These are phyloP conservation scores for Cardiocondyla obscurior DNA, from an alignment of 1,140 invertebrate genomes.

Conservation along the genomic window DNA sequence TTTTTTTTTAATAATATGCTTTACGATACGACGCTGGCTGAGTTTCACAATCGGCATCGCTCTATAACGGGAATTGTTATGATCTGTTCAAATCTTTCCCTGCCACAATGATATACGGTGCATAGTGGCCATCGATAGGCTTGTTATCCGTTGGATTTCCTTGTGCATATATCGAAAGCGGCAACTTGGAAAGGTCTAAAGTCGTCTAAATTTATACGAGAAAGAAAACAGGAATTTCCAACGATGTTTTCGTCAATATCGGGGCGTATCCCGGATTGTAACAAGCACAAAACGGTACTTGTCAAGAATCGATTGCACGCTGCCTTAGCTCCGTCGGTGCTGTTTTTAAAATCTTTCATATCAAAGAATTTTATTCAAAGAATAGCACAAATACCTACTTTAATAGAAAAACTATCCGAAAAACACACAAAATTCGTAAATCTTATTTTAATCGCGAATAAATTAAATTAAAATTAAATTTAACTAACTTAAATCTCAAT, in stretches of 20 bases:
- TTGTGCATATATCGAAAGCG: conserved; percentile 18
- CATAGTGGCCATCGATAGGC: conserved; percentile 1
- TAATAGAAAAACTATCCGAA: neutral
- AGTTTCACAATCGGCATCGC: conserved; percentile 56
- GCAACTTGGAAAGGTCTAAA: neutral
- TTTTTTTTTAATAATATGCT: conserved; percentile 35
- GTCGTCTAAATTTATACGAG: conserved; percentile 34
- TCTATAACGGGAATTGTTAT: conserved; percentile 58
- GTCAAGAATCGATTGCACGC: conserved; percentile 5
- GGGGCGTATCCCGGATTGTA: conserved; percentile 8
- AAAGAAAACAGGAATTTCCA: conserved; percentile 8
- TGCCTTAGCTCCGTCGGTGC: neutral
- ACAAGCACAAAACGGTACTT: conserved; percentile 34
- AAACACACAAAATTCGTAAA: neutral
- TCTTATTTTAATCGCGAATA: conserved; percentile 1
- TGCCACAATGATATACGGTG: conserved; percentile 39
- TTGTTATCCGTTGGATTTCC: conserved; percentile 56
- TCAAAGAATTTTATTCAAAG: neutral
- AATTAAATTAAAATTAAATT: conserved; percentile 20
- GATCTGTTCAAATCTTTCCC: conserved; percentile 53
- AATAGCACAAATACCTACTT: neutral
- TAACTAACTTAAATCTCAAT: conserved; percentile 17
- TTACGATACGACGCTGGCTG: conserved; percentile 39
- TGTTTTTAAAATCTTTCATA: neutral
- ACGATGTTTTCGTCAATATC: conserved; percentile 22